A percentile compares a stretch with the other conserved stretches of the same genome.
Conservation (phyloP, 2,888 invertebrate species). For the Acanthosepion lycidas region DNA sequence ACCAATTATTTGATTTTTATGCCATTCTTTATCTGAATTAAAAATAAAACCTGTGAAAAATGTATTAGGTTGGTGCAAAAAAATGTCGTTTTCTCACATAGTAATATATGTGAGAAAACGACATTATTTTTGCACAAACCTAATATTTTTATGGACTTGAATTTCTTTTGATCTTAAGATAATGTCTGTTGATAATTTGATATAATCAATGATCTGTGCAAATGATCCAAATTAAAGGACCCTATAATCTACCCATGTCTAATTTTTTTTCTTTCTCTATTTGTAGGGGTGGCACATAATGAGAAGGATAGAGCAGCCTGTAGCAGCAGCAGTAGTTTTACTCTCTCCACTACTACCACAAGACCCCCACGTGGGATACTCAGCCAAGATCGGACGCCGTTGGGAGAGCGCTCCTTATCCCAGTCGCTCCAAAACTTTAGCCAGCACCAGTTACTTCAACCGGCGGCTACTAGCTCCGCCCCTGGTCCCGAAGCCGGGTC, state of each 20-base stretch:
- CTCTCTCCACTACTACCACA: neutral
- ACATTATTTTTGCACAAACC: too few species aligned
- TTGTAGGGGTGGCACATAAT: constrained; percentile 42
- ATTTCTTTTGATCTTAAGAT: too few species aligned
- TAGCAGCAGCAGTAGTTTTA: constrained; percentile 44
- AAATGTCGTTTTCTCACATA: too few species aligned
- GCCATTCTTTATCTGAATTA: too few species aligned
- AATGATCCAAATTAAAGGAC: too few species aligned
- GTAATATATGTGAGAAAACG: too few species aligned
- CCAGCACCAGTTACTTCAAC: constrained; percentile 35
- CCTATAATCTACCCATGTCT: neutral
- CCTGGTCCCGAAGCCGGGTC: constrained; percentile 49
- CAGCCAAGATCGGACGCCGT: constrained; percentile 46
- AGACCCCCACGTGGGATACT: constrained; percentile 45
- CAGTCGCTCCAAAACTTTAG: constrained; percentile 46
- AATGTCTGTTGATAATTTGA: too few species aligned
- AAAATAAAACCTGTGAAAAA: too few species aligned
- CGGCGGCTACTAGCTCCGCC: constrained; percentile 43
- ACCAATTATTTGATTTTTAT: too few species aligned
- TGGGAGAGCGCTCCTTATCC: constrained; percentile 44
- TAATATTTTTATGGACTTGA: too few species aligned
- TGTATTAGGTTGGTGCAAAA: too few species aligned
- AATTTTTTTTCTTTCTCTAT: neutral
- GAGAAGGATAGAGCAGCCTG: constrained; percentile 45
- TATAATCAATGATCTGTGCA: too few species aligned